A percentile compares a stretch with the other conserved stretches of the same genome.
Evolutionary conservation across 1,140 invertebrate genomes (phyloP).

Genomic region (Drosophila persimilis): DNA sequence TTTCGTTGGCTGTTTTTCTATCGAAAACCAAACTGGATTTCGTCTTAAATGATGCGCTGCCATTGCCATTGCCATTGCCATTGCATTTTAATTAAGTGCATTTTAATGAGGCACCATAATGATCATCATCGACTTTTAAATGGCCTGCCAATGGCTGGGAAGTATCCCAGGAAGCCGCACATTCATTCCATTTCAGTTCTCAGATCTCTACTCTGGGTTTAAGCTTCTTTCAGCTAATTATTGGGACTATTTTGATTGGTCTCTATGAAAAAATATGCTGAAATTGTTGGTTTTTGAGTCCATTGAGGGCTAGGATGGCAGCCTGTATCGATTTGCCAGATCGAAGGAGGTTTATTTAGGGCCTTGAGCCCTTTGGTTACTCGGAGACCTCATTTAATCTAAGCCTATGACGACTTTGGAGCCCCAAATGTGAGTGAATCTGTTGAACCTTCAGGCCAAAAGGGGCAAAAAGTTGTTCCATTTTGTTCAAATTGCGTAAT

Average conservation of each 20-base stretch:
- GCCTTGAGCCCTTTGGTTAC: no score
- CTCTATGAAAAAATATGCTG: constrained; percentile 35
- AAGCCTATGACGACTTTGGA: background rate
- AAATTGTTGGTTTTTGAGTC: constrained; percentile 62
- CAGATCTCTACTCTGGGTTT: background rate
- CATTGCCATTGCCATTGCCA: constrained; percentile 70
- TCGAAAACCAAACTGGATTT: constrained; percentile 80
- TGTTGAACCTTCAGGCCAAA: background rate
- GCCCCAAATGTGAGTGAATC: background rate
- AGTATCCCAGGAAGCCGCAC: constrained; percentile 8
- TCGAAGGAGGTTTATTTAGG: no score
- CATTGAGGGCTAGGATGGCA: no score
- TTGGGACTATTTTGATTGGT: constrained; percentile 69
- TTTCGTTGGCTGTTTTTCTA: constrained; percentile 73
- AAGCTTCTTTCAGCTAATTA: constrained; percentile 34
- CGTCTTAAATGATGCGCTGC: constrained; percentile 56
- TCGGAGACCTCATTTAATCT: background rate
- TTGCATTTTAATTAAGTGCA: constrained; percentile 81
- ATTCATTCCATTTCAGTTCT: constrained; percentile 19
- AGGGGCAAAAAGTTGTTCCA: constrained; percentile 52
- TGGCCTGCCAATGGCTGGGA: constrained; percentile 47
- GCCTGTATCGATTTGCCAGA: background rate
- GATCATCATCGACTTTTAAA: constrained; percentile 27
- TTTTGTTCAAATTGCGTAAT: constrained; percentile 79
- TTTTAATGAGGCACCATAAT: constrained; percentile 66